Percentiles rank a stretch among this genome's conserved stretches.
Evolutionary conservation across 2,888 invertebrate genomes (phyloP).

Genomic region (Prosapia bicincta): DNA sequence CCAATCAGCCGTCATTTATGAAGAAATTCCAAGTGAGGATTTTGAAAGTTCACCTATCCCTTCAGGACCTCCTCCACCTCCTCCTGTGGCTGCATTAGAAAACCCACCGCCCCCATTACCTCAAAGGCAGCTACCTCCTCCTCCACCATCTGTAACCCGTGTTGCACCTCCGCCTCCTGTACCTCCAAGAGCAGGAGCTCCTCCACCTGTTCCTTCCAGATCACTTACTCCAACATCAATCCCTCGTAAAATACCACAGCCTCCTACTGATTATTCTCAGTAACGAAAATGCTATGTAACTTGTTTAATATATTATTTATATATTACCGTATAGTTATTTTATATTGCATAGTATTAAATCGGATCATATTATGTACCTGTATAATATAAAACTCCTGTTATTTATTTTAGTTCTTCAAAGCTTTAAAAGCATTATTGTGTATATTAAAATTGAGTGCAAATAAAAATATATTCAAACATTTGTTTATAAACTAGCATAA

Average conservation of each 20-base stretch:
- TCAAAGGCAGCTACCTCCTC: slow-evolving; percentile 42
- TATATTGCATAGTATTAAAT: not conserved
- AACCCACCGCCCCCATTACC: slow-evolving; percentile 45
- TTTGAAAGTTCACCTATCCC: slow-evolving; percentile 50
- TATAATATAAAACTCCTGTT: not conserved
- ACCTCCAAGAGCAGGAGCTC: slow-evolving; percentile 57
- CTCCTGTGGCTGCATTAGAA: slow-evolving; percentile 39
- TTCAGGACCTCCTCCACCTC: slow-evolving; percentile 50
- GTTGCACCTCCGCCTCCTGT: slow-evolving; percentile 54
- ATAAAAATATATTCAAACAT: too few species aligned
- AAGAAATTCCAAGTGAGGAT: slow-evolving; percentile 54
- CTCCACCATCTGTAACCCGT: slow-evolving; percentile 57
- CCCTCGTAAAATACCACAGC: slow-evolving; percentile 16
- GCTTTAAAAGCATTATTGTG: not conserved
- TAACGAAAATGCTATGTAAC: not conserved
- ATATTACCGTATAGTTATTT: not conserved
- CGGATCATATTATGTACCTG: not conserved
- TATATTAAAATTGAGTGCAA: too few species aligned
- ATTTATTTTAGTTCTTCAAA: not conserved
- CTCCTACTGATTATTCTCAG: not conserved
- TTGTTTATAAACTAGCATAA: too few species aligned
- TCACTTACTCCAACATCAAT: slow-evolving; percentile 16
- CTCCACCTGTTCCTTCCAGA: slow-evolving; percentile 58
- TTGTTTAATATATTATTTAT: not conserved
- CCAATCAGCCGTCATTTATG: slow-evolving; percentile 50